Evolutionary conservation across 2,888 invertebrate species (phyloP).

Genomic region (Troides oblongomaculatus): DNA sequence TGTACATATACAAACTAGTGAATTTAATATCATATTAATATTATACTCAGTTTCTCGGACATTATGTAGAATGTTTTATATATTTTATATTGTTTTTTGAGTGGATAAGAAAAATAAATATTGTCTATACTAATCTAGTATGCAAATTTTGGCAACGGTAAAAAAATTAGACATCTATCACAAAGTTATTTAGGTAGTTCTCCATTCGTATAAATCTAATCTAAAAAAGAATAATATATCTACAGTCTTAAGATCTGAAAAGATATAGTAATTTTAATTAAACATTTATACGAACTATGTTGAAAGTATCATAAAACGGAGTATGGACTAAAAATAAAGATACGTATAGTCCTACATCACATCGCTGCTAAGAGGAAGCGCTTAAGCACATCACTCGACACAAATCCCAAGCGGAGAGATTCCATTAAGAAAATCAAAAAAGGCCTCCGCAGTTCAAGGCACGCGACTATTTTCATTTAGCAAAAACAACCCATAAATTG

Average conservation of each 20-base stretch:
- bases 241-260: too few relatives aligned
- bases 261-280: neutral
- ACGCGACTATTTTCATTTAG: slow-evolving; percentile 79
- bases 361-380: slow-evolving; percentile 59
- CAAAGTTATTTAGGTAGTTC: too few relatives aligned
- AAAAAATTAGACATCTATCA: too few relatives aligned
- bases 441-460: slow-evolving; percentile 74
- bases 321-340: neutral
- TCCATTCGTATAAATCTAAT: too few relatives aligned
- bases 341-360: slow-evolving; percentile 35
- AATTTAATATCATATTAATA: too few relatives aligned
- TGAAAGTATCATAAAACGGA: neutral
- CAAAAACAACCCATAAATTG: slow-evolving; percentile 81
- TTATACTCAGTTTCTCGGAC: neutral
- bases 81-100: too few relatives aligned
- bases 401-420: slow-evolving; percentile 78
- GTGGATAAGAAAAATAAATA: too few relatives aligned
- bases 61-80: neutral
- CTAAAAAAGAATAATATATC: too few relatives aligned
- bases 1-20: too few relatives aligned
- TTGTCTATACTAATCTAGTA: too few relatives aligned
- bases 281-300: neutral
- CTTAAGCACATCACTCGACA: slow-evolving; percentile 69
- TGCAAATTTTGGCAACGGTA: too few relatives aligned
- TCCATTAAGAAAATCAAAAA: slow-evolving; percentile 81